Conservation (phyloP, 2,113 vertebrate species). For the Aphelocoma coerulescens region DNA sequence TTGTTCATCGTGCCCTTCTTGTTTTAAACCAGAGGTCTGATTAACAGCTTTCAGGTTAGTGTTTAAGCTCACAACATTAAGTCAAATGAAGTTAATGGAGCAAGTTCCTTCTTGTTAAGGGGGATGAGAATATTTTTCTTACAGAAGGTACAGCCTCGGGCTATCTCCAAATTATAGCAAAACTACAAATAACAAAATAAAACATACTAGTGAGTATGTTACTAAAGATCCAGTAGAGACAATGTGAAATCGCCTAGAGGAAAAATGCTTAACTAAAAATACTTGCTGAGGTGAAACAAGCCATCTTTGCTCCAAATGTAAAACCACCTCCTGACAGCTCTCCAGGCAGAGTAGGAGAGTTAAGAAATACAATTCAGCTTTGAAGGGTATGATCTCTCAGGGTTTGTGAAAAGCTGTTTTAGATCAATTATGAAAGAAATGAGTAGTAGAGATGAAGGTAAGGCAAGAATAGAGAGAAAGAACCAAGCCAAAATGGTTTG, state of each 20-base stretch:
- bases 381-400: background rate
- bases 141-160: constrained; percentile 1
- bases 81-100: background rate
- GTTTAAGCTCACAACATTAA: background rate
- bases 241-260: background rate
- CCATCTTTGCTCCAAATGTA: background rate
- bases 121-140: background rate
- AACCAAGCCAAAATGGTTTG: background rate
- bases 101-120: background rate
- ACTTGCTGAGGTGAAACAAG: background rate
- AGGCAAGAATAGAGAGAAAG: background rate
- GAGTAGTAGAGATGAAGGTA: background rate
- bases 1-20: background rate
- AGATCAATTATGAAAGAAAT: constrained; percentile 23
- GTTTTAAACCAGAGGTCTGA: background rate
- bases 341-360: background rate
- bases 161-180: background rate
- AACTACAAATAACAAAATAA: constrained; percentile 32
- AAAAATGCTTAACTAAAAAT: constrained; percentile 20
- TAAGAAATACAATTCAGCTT: background rate
- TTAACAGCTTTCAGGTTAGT: background rate
- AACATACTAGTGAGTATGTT: background rate
- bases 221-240: constrained; percentile 18
- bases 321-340: constrained; percentile 13
- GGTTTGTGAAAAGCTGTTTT: background rate